A percentile compares a stretch with the other conserved stretches of the same genome.
Conservation (phyloP, 1,140 invertebrate species). For the Riptortus pedestris region DNA sequence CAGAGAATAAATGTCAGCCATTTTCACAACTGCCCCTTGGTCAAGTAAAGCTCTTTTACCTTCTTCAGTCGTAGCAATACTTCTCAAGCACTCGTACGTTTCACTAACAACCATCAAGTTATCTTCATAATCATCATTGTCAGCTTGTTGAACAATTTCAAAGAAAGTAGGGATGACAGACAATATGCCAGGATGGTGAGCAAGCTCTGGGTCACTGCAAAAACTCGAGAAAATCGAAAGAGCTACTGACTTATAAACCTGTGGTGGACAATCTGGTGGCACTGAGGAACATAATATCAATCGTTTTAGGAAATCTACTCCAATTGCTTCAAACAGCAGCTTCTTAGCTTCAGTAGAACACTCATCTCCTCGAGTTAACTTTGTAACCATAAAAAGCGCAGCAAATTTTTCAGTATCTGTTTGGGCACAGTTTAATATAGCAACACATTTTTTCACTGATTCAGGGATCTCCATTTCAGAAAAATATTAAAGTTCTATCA, state of each 20-base stretch:
- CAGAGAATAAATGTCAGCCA: slow-evolving; percentile 72
- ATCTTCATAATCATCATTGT: slow-evolving; percentile 60
- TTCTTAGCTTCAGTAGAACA: slow-evolving; percentile 58
- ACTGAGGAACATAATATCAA: slow-evolving; percentile 53
- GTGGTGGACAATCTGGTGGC: slow-evolving; percentile 69
- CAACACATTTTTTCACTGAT: slow-evolving; percentile 67
- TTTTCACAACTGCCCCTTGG: slow-evolving; percentile 62
- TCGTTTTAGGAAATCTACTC: slow-evolving; percentile 69
- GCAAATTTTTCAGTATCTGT: slow-evolving; percentile 86
- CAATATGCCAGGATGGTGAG: slow-evolving; percentile 68
- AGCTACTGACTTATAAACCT: slow-evolving; percentile 81
- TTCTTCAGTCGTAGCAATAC: slow-evolving; percentile 57
- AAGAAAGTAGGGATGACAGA: slow-evolving; percentile 67
- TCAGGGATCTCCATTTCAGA: slow-evolving; percentile 55
- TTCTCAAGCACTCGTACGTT: slow-evolving; percentile 71
- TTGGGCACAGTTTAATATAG: slow-evolving; percentile 60
- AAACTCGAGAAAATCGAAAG: slow-evolving; percentile 73
- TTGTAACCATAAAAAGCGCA: slow-evolving; percentile 79
- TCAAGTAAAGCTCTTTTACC: slow-evolving; percentile 65
- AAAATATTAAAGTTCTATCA: background rate
- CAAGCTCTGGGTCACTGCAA: slow-evolving; percentile 64
- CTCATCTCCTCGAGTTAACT: slow-evolving; percentile 68
- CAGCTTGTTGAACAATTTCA: slow-evolving; percentile 66
- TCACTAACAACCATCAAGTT: slow-evolving; percentile 79
- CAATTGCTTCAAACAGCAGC: slow-evolving; percentile 77